Evolutionary conservation across 2,888 invertebrate species (phyloP), one percentile per base, ranked within the genome.

Genomic region (Drosophila quasianomalipes): DNA sequence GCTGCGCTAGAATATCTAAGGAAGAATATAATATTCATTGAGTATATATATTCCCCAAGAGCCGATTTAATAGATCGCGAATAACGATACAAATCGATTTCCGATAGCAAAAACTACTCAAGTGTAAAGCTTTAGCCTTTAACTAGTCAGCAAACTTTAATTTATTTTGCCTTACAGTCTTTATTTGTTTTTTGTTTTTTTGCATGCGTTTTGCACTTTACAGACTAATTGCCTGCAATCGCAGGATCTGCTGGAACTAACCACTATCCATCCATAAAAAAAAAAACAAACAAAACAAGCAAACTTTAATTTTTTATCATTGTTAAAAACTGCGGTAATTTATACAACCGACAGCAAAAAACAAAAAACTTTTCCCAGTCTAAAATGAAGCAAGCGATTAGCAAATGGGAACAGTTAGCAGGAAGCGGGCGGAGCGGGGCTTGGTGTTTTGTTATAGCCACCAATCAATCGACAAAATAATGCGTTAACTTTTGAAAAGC

Each of bases 401-500:
- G 79, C 71, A 58, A 74, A 47, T 35, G 44, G 37, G 1, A 9
- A 30, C 28, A 39, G 33, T 51, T 22, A 10, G 30, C 14, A 31
- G 35, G 22, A 10, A 16, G 12, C 0, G 9, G 41, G 5, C 2
- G 9, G 28, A 7, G 4, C 26, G 14, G 22, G 41, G 47, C 19
- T 10, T 49, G 37, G 59, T 54, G 28, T 30, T 47, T 47, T 47
- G 57, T 57, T 57, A 58, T 58, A 54, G 72, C 71, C 63, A 71
- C 66, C 84, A 81, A 91, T 89, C 89, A 90, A 89, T 88, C 88
- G 88, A 77, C 86, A 88, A 91, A 91, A 89, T 91, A 89, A 89
- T 89, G 88, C 91, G 88, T 89, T 90, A 89, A 89, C 88, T 89
- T 89, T 91, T 83, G 71, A 66, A 72, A 66, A 51, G 69, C 70